Base-by-base conservation (phyloP, 2,113 vertebrate genomes). In the Centropristis striata region DNA sequence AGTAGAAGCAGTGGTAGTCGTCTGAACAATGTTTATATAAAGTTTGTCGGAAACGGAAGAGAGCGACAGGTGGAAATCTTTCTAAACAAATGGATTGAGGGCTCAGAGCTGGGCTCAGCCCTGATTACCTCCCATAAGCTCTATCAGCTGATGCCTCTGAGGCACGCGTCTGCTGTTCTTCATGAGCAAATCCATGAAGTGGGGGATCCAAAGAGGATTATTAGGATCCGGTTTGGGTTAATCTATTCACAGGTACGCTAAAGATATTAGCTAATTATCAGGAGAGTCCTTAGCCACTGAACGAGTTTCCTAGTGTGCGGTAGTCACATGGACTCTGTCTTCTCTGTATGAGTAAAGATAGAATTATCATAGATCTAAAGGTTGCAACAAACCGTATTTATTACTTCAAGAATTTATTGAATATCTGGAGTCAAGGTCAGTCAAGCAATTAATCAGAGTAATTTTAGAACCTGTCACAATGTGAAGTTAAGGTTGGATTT, bases 51-150 rank as follows among this genome's bases (percentile, higher is more conserved):
- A 32, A 65, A 49, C 2, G 4, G n/a, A 32, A 74, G 53, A 70
- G 80, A 80, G 71, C 71, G 46, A 87, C 90, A 91, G 89, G 83
- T 92, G 86, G 84, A 89, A 75, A 86, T 81, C 79, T 78, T 32
- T 49, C 80, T 89, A 75, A 91, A 88, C 84, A 89, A 90, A 78
- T 86, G 91, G 94, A 93, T 93, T 77, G 80, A 71, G 70, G 80
- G 88, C 86, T 89, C 78, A 83, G 63, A 49, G 64, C 79, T 39
- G 39, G 67, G 88, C 86, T 94, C 81, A 93, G 89, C 84, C 85
- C 85, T 70, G 90, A 94, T 95, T 94, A 94, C 66, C 65, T 72
- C 53, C 61, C 51, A 39, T 90, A 90, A 93, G 78, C 85, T 83
- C 78, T 21, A 69, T 88, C 83, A 83, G 88, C 84, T 71, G 76